Percentiles rank a stretch among this genome's conserved stretches.
These are phyloP conservation scores for Phrixothrix hirtus DNA, from an alignment of 2,888 invertebrate genomes.

Conservation along the genomic window DNA sequence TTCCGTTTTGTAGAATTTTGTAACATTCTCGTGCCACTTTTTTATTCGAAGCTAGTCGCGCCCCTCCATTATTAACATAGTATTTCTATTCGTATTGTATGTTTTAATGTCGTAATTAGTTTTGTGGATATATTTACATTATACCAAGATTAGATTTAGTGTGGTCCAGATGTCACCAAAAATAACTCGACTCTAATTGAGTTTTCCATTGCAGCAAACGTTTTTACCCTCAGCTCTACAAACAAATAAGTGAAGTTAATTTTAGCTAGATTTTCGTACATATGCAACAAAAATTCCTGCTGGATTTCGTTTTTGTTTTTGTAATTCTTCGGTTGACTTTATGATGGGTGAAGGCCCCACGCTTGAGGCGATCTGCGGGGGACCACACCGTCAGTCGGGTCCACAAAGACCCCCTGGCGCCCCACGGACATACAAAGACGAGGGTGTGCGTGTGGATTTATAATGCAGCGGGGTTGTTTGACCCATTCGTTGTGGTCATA, in stretches of 20 bases:
- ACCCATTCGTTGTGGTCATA: conserved; percentile 36
- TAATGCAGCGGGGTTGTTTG: conserved; percentile 36
- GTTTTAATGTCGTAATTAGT: too few relatives aligned
- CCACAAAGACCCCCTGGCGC: conserved; percentile 35
- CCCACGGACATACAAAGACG: conserved; percentile 35
- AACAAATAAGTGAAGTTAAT: too few relatives aligned
- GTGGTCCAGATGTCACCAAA: conserved; percentile 25
- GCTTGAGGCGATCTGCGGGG: conserved; percentile 27
- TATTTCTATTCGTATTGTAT: too few relatives aligned
- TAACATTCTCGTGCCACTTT: too few relatives aligned
- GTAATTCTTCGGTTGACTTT: conserved; percentile 7
- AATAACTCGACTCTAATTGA: conserved; percentile 23
- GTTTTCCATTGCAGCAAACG: too few relatives aligned
- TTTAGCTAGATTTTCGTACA: too few relatives aligned
- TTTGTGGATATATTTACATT: conserved; percentile 15
- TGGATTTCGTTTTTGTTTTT: conserved; percentile 3
- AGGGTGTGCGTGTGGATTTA: conserved; percentile 39
- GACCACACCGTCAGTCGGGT: conserved; percentile 36
- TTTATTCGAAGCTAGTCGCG: too few relatives aligned
- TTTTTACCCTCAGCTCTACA: too few relatives aligned
- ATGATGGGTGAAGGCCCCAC: conserved; percentile 6
- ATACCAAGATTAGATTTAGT: conserved; percentile 17
- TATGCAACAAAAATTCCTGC: conserved; percentile 3
- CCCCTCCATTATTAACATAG: too few relatives aligned
- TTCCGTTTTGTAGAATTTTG: too few relatives aligned